Base-by-base conservation (phyloP, 1,140 invertebrate genomes). In the Potamilus streckersoni region DNA sequence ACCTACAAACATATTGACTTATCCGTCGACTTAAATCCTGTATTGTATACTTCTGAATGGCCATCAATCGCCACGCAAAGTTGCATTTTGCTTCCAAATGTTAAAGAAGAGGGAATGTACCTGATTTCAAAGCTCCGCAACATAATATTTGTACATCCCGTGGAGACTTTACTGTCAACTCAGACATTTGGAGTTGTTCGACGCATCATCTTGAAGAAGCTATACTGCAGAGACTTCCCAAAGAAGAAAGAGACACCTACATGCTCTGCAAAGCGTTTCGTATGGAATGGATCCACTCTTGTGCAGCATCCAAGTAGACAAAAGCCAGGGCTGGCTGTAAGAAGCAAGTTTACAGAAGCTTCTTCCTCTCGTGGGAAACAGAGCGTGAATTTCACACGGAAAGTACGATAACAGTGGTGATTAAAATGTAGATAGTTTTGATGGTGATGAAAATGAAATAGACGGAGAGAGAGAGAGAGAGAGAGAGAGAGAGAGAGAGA, bases 261-360 rank as follows among this genome's bases (percentile, higher is more conserved):
- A 74, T 69, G 59, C 56, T 69, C 1, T 74, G 73, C 61, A 74
- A 74, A 57, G 6, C 56, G n/a, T 69, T 74, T 23, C n/a, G 73
- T 8, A 69, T 74, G 73, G 73, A 74, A 38, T 74, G 73, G 73
- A 74, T 20, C 73, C 73, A 23, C 31, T 74, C 14, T 12, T 57
- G 5, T 74, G 73, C 49, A 68, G 65, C 61, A 55, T 74, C 5
- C 38, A 49, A 49, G 38, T 49, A 49, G 38, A 49, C 0, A 49
- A 8, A 49, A 49, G 38, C 38, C 4, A 49, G 4, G 38, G 38
- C 38, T 49, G 4, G 68, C 59, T 58, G 38, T 69, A 23, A 15
- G 19, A 20, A 17, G 68, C 56, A 69, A 20, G 12, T 23, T 19
- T 14, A 31, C 19, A 11, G 19, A 27, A 15, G 15, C 8, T n/a